These are phyloP conservation scores for Coptodon bakossiorum DNA, from an alignment of 2,113 vertebrate genomes.

Conservation along the genomic window DNA sequence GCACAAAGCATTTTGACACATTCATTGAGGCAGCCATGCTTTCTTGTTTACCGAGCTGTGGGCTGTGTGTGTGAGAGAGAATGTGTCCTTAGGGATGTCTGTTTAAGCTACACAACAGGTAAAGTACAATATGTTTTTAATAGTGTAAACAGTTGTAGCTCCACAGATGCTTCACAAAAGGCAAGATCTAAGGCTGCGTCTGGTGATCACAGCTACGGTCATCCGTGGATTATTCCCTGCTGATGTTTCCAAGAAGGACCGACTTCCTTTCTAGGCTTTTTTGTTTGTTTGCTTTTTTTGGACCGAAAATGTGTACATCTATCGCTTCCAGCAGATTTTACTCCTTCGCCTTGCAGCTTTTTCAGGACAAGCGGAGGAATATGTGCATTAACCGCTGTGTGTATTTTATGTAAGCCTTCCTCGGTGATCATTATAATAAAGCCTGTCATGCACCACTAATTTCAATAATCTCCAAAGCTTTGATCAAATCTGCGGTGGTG, in stretches of 20 bases:
- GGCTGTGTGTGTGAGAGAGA: not conserved
- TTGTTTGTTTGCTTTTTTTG: not conserved
- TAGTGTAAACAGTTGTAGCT: not conserved
- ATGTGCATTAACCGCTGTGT: not conserved
- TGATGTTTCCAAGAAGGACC: not conserved
- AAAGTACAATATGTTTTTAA: not conserved
- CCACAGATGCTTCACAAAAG: not conserved
- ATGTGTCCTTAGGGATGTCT: not conserved
- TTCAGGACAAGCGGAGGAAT: not conserved
- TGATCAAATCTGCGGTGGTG: conserved; percentile 18
- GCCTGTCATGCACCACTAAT: not conserved
- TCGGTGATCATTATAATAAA: not conserved
- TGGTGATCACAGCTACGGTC: not conserved
- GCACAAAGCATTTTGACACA: not conserved
- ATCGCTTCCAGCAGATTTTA: not conserved
- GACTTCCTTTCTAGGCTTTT: not conserved
- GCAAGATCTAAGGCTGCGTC: not conserved
- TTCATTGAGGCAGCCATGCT: not conserved
- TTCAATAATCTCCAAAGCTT: conserved; percentile 23
- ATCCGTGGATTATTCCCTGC: not conserved
- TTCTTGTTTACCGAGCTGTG: not conserved
- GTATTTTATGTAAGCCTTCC: not conserved
- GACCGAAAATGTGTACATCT: not conserved
- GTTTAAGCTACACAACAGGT: not conserved
- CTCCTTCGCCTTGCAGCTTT: not conserved